phyloP scores from a whole-genome alignment of 2,888 invertebrate genomes.

The Chalcis sispes region DNA sequence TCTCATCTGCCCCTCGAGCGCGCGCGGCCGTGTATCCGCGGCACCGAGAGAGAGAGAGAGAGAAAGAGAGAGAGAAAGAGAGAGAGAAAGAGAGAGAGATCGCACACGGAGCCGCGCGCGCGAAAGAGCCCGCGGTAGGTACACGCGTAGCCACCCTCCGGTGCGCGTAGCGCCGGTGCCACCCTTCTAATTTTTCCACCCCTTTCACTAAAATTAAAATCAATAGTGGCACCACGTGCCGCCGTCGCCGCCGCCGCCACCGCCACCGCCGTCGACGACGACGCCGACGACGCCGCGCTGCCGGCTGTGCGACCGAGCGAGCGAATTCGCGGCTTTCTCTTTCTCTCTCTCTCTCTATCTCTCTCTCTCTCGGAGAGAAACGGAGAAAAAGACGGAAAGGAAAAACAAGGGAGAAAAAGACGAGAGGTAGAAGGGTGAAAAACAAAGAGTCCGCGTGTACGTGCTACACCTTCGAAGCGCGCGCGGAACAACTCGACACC shows the following conservation, averaged over 20 bases:
- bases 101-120: constrained; percentile 6
- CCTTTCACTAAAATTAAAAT: constrained; percentile 77
- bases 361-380: no score
- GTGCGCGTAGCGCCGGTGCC: constrained; percentile 62
- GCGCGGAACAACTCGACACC: neutral
- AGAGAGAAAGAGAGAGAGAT: no score
- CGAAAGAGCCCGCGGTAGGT: neutral
- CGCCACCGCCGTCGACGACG: constrained; percentile 39
- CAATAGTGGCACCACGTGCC: constrained; percentile 77
- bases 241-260: constrained; percentile 62
- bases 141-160: constrained; percentile 59
- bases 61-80: no score
- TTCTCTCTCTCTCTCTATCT: neutral
- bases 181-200: constrained; percentile 77
- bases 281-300: constrained; percentile 53
- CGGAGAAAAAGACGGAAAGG: no score
- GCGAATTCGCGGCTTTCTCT: no score
- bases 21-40: no score
- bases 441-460: no score
- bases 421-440: neutral
- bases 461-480: neutral
- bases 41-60: no score
- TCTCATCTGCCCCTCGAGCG: constrained; percentile 32
- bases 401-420: no score
- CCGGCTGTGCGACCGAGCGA: constrained; percentile 50